Evolutionary conservation across 2,888 invertebrate species (phyloP).

Genomic region (Tinea pellionella): DNA sequence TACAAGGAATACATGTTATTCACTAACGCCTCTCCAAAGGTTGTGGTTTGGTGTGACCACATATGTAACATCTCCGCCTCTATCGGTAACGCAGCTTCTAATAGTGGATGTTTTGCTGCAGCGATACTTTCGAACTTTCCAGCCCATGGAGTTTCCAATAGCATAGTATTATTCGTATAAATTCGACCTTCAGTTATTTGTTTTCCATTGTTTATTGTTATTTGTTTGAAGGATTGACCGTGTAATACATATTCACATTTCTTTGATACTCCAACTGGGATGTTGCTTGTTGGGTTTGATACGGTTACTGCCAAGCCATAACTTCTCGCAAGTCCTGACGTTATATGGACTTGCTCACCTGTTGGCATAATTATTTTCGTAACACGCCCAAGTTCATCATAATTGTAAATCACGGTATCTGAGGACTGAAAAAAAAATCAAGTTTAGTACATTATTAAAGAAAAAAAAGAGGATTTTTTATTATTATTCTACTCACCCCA

Average conservation of each 20-base stretch:
- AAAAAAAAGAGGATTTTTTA: constrained; percentile 13
- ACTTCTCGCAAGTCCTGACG: constrained; percentile 80
- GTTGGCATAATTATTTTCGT: constrained; percentile 89
- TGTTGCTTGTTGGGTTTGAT: constrained; percentile 63
- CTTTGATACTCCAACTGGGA: constrained; percentile 66
- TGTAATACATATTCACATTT: constrained; percentile 72
- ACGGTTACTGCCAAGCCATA: constrained; percentile 83
- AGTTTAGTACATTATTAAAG: constrained; percentile 15
- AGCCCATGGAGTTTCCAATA: constrained; percentile 80
- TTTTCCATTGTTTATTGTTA: constrained; percentile 76
- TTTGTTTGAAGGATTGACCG: constrained; percentile 74
- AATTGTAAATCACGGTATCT: constrained; percentile 90
- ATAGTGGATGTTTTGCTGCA: constrained; percentile 81
- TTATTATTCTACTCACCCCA: constrained; percentile 69
- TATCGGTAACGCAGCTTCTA: constrained; percentile 86
- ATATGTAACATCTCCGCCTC: constrained; percentile 92
- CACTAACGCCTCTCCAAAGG: constrained; percentile 78
- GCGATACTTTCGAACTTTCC: constrained; percentile 82
- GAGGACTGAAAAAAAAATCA: constrained; percentile 71
- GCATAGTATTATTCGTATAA: constrained; percentile 82
- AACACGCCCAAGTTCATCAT: constrained; percentile 89
- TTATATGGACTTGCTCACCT: constrained; percentile 86
- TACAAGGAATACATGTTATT: constrained; percentile 86
- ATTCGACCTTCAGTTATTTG: constrained; percentile 81
- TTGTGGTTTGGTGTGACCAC: constrained; percentile 86